Base-by-base conservation (phyloP, 2,888 invertebrate species). In the Pyrgus malvae region DNA sequence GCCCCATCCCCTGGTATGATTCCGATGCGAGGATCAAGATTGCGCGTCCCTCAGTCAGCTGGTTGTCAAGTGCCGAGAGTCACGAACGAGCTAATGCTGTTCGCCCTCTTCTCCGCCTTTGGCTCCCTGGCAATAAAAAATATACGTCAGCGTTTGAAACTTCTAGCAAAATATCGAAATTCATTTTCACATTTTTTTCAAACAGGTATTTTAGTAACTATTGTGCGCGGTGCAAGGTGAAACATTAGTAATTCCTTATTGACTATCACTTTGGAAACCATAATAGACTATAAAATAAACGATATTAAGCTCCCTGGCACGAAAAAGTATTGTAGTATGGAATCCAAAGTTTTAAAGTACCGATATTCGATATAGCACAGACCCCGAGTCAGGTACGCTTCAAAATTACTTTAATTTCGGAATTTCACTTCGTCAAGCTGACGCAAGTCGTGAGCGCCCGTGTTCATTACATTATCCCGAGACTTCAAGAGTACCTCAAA, bases 31-130 rank as follows among this genome's bases (percentile, higher is more conserved):
- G 88, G 87, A 84, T 83, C 87, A 76, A 82, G 82, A 83, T 76
- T 70, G 78, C 74, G 80, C 83, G 78, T 78, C 79, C 85, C 87
- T 90, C 87, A 90, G 82, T 91, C 83, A 76, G 91, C 91, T 88
- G 92, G 91, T 91, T 93, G 92, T 93, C 92, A 92, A 92, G 93
- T 92, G 90, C 93, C 92, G 86, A 92, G 94, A 84, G 93, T 92
- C 90, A 94, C 92, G 91, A 92, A 94, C 87, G 94, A 94, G 88
- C 92, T 95, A 95, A 94, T 94, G 93, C 92, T 95, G 94, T 94
- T 95, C 94, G 93, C 93, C 93, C 95, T 95, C 95, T 94, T 95
- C 94, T 94, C 95, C 94, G 89, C 90, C 81, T 94, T 94, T 94
- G 93, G 94, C 93, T 94, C 94, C 94, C 95, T 94, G 91, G 56